Evolutionary conservation across 2,888 invertebrate species (phyloP), one percentile per base, ranked within the genome.

Genomic region (Acanthosepion lycidas): DNA sequence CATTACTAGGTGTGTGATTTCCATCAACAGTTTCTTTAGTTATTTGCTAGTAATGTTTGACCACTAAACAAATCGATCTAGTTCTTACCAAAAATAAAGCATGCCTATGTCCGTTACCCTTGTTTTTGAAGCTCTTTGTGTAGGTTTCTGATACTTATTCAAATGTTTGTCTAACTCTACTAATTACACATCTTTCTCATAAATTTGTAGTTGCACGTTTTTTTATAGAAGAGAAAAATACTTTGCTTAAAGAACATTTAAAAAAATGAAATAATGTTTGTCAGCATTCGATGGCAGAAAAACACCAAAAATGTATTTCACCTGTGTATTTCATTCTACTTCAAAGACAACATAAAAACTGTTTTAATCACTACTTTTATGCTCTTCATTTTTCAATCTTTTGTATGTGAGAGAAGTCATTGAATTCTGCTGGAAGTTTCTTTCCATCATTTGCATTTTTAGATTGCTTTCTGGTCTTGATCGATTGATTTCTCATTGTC

Each of bases 401-500:
- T 78, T 15, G n/a, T n/a, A n/a, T 78, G n/a, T n/a, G n/a, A 78
- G 12, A 33, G 78, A n/a, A n/a, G n/a, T 78, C 78, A 78, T n/a
- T n/a, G 9, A 78, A 78, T 78, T 78, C n/a, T 78, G 78, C 12
- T n/a, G 78, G 5, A n/a, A 15, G 9, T 78, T 78, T 78, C 78
- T 78, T 33, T 78, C n/a, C 78, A 78, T 78, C n/a, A 18, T 15
- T 78, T 78, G 12, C 33, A 15, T n/a, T n/a, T n/a, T 33, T 78
- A n/a, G 78, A 12, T 78, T 78, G 12, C n/a, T 78, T 78, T n/a
- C 78, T 78, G n/a, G 78, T n/a, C 78, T 33, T 78, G 15, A 78
- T 78, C 78, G 78, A 78, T 78, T 78, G 78, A 78, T n/a, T n/a
- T 78, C 59, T 59, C 59, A n/a, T 78, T 78, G n/a, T 78, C n/a